Conservation (phyloP, 2,888 invertebrate species). For the Pheosia tremula region DNA sequence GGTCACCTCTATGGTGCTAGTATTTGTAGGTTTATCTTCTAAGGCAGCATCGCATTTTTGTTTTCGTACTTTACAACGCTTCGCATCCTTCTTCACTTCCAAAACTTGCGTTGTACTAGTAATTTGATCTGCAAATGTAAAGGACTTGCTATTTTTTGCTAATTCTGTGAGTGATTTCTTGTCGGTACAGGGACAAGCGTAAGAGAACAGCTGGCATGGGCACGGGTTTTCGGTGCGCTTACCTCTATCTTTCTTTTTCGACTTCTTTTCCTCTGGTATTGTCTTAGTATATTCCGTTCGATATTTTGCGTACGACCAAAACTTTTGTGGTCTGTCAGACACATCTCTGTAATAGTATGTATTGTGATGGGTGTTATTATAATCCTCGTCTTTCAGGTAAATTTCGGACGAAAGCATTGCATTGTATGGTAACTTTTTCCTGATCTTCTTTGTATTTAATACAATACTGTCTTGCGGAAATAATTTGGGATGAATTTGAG, state of each 20-base stretch:
- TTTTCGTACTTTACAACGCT: slow-evolving; percentile 33
- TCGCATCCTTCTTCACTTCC: slow-evolving; percentile 22
- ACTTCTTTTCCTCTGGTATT: slow-evolving; percentile 52
- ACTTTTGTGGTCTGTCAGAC: slow-evolving; percentile 53
- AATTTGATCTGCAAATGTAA: slow-evolving; percentile 46
- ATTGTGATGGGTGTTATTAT: slow-evolving; percentile 28
- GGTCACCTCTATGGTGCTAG: slow-evolving; percentile 36
- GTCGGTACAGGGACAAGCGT: slow-evolving; percentile 64
- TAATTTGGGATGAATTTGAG: slow-evolving; percentile 55
- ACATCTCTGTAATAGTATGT: slow-evolving; percentile 38
- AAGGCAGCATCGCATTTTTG: slow-evolving; percentile 32
- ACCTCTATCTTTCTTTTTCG: slow-evolving; percentile 54
- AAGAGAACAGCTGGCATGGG: slow-evolving; percentile 71
- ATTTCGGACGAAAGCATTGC: slow-evolving; percentile 60
- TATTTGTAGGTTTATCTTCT: slow-evolving; percentile 54
- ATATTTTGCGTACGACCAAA: slow-evolving; percentile 70
- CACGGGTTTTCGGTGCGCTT: slow-evolving; percentile 63
- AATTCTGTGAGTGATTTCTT: slow-evolving; percentile 55
- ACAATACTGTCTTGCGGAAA: slow-evolving; percentile 47
- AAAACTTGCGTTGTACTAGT: slow-evolving; percentile 48
- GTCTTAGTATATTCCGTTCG: slow-evolving; percentile 60
- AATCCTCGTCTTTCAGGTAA: slow-evolving; percentile 54
- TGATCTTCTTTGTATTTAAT: slow-evolving; percentile 46
- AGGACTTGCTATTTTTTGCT: slow-evolving; percentile 48
- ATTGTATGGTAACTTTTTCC: slow-evolving; percentile 43